Evolutionary conservation across 2,113 vertebrate species (phyloP), one percentile per base, ranked within the genome.

Genomic region (Oryzias javanicus): DNA sequence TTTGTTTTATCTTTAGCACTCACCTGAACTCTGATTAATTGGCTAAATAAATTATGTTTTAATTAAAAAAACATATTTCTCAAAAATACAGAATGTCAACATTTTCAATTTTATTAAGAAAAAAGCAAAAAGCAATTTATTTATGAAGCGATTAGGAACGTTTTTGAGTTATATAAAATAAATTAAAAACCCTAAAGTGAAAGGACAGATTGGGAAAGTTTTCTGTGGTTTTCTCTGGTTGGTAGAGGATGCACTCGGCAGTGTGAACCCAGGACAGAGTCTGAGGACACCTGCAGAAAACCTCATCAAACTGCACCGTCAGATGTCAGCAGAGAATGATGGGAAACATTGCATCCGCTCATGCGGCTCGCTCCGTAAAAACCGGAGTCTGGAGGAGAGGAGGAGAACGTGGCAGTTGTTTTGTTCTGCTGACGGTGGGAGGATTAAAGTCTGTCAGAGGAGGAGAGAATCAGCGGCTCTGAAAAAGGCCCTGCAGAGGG

Each of bases 371-470:
- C 64, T 54, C 67, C 50, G 14, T 12, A 58, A 53, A 18, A 51
- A 15, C 63, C 51, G 18, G 6, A 64, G 42, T 25, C 8, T 42
- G 14, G 0, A 6, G 6, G 7, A 42, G 55, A 57, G 17, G 45
- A 71, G 51, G 17, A 20, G 67, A 17, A 54, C 59, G 57, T 41
- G 50, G 61, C 51, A 18, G 60, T 17, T 49, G 58, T 46, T 61
- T 72, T 66, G 42, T 69, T 81, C 60, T 49, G 55, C 29, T 6
- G 61, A 63, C 13, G 17, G 58, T 44, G 71, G 52, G 51, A 64
- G 79, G 83, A 85, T 85, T 75, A 87, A 76, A 82, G 78, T 42
- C 14, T 20, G 58, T 18, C 50, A 63, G 58, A 58, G 60, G 77
- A 80, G 66, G 72, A 85, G 76, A 78, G 53, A 67, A 65, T 55